phyloP scores from a whole-genome alignment of 2,888 invertebrate genomes.

The Nebria brevicollis region DNA sequence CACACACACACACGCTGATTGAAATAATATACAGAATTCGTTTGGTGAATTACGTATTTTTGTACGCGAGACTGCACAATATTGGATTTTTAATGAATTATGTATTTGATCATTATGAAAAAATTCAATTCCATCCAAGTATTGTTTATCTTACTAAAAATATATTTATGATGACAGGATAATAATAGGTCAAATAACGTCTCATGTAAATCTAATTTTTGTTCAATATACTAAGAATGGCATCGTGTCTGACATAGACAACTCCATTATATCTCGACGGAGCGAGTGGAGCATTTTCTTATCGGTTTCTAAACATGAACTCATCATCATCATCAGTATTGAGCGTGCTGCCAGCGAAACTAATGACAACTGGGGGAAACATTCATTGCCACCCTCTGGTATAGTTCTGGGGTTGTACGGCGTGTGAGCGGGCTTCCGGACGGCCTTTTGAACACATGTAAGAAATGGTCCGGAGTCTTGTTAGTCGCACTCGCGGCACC shows the following conservation, averaged over 20 bases:
- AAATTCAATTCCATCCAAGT: conserved; percentile 24
- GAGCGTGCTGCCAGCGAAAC: not conserved
- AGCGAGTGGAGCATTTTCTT: not conserved
- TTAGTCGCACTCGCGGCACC: conserved; percentile 8
- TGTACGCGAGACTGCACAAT: not conserved
- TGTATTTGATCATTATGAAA: conserved; percentile 27
- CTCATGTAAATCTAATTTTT: no score
- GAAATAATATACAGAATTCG: not conserved
- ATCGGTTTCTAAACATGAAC: not conserved
- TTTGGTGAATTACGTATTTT: not conserved
- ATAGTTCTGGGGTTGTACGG: not conserved
- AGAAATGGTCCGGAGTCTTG: conserved; percentile 27
- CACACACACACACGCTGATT: not conserved
- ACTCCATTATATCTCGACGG: no score
- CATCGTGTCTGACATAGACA: no score
- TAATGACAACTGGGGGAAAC: conserved; percentile 9
- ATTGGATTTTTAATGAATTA: conserved; percentile 4
- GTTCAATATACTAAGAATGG: no score
- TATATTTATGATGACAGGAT: no score
- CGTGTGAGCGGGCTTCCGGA: conserved; percentile 10
- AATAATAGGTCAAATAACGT: no score
- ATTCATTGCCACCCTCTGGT: conserved; percentile 19
- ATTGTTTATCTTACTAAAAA: not conserved
- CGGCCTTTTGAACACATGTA: conserved; percentile 30
- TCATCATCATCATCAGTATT: not conserved